Conservation (phyloP, 2,113 vertebrate genomes). For the Galemys pyrenaicus region DNA sequence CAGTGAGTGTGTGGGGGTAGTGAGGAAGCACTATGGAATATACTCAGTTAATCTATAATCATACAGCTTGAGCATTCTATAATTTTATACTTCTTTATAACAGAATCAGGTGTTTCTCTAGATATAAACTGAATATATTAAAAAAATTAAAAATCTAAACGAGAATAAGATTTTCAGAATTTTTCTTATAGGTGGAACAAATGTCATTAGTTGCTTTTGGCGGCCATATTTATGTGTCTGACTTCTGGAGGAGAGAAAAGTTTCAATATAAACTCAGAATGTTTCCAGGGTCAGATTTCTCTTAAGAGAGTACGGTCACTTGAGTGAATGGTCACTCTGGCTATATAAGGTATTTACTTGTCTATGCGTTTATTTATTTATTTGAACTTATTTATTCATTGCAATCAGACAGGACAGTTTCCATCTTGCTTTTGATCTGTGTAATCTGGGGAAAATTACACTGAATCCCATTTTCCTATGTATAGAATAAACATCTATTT, state of each 20-base stretch:
- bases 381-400: neutral
- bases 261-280: neutral
- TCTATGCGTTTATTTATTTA: neutral
- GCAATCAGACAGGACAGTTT: neutral
- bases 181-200: neutral
- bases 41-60: neutral
- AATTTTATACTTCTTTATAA: neutral
- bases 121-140: neutral
- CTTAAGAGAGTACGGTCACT: neutral
- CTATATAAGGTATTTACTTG: neutral
- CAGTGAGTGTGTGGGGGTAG: too few species aligned
- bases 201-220: neutral
- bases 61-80: neutral
- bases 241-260: neutral
- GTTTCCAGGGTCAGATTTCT: neutral
- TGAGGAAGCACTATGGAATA: neutral
- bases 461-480: neutral
- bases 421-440: neutral
- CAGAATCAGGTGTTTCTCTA: neutral
- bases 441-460: neutral
- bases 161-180: neutral
- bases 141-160: neutral
- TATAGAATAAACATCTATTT: slow-evolving; percentile 25
- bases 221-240: neutral
- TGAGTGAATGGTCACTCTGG: neutral